Evolutionary conservation across 2,113 vertebrate genomes (phyloP).

Genomic region (Chloropsis hardwickii): DNA sequence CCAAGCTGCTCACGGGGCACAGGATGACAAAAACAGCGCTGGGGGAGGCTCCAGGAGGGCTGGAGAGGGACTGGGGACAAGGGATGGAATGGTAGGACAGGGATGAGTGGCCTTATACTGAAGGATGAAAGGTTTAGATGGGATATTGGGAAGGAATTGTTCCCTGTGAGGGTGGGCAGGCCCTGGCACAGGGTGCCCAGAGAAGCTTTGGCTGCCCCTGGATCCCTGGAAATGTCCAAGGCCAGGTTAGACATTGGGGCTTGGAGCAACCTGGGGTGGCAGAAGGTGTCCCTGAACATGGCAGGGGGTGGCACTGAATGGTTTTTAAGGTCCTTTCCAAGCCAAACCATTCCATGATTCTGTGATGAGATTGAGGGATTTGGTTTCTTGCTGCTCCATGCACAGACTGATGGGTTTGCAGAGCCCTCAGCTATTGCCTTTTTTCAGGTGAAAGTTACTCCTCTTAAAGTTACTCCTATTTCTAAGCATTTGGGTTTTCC

Average conservation of each 20-base stretch:
- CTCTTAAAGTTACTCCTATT: not conserved
- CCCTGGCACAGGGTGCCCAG: not conserved
- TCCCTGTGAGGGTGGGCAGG: rapidly evolving
- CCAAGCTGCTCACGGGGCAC: rapidly evolving
- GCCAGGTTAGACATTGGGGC: rapidly evolving
- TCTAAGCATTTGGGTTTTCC: not conserved
- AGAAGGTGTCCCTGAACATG: not conserved
- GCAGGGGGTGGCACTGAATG: rapidly evolving
- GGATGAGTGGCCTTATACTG: not conserved
- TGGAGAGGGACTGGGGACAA: not conserved
- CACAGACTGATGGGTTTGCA: not conserved
- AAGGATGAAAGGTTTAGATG: not conserved
- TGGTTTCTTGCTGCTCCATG: not conserved
- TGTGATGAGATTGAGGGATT: not conserved
- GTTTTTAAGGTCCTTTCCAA: not conserved
- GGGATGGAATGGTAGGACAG: rapidly evolving
- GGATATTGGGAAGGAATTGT: not conserved
- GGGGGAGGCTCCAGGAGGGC: not conserved
- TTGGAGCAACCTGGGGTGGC: rapidly evolving
- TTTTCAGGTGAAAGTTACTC: not conserved
- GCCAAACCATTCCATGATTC: not conserved
- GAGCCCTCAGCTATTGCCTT: not conserved
- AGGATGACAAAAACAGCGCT: rapidly evolving
- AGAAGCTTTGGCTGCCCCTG: not conserved
- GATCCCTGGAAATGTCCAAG: not conserved